Base-by-base conservation (phyloP, 1,140 invertebrate genomes). In the Brachionus angularis region DNA sequence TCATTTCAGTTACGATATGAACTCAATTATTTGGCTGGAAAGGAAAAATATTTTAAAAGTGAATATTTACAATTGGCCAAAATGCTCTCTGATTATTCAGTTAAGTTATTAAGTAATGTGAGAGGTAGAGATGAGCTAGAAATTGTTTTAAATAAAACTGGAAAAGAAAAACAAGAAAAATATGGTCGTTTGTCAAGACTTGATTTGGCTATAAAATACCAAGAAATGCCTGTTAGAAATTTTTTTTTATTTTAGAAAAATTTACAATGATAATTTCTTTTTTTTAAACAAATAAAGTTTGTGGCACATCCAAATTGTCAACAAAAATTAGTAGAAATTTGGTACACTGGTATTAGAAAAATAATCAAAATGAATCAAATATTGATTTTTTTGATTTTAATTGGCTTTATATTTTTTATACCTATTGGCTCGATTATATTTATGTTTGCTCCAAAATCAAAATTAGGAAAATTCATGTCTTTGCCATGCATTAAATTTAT, bases 1-100 rank as follows among this genome's bases (percentile, higher is more conserved):
- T 85, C 86, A 0, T 88, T 89, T 76, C 77, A 82, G 67, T 78
- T 89, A 23, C 82, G 83, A 0, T 70, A 77, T 0, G 86, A 88
- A 71, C 77, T 88, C 10, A 76, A 75, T 1, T 72, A 39, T 27
- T 29, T 71, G 21, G 44, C 69, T 14, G 52, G 36, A 58, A 53
- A 71, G 34, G 69, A 71, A 46, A 71, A 71, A 31, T 71, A 71
- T 58, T 71, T 71, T 25, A 53, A 55, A 34, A 77, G 79, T 49
- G 81, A 83, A 12, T 88, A 88, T 77, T 74, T 80, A 14, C 79
- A 81, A 12, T 76, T 88, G 1, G 80, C 83, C 1, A 70, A 80
- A 53, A 81, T 85, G 73, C 79, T 85, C 31, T 84, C 84, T 47
- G 73, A 75, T 5, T 81, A 79, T 69, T 76, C 78, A 7, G 78